phyloP scores from a whole-genome alignment of 2,113 vertebrate genomes.

The Aegithalos caudatus region DNA sequence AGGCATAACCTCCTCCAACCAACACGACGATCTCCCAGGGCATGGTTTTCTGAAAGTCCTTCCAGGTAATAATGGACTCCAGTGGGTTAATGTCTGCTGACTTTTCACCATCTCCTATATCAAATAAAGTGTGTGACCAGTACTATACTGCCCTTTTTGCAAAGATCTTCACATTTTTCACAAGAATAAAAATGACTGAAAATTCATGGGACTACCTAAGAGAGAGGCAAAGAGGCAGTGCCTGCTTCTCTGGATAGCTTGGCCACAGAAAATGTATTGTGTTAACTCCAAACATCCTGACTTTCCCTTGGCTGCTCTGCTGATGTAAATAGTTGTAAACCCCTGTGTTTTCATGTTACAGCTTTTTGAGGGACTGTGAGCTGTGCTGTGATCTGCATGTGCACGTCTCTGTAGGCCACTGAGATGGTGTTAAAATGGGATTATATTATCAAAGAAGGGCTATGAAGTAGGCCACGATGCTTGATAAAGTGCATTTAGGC shows the following conservation, averaged over 20 bases:
- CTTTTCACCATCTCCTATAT: conserved; percentile 49
- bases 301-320: neutral
- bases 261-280: neutral
- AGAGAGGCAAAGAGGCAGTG: neutral
- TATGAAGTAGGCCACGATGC: neutral
- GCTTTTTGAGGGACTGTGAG: neutral
- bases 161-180: neutral
- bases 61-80: conserved; percentile 95
- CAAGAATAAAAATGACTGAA: neutral
- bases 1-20: conserved; percentile 95
- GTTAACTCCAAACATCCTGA: neutral
- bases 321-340: neutral
- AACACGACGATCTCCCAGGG: conserved; percentile 98
- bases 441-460: neutral
- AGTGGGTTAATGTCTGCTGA: conserved; percentile 52
- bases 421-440: neutral
- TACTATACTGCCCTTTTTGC: neutral
- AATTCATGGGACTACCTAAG: neutral
- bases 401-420: neutral
- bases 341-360: neutral
- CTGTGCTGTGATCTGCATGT: neutral
- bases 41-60: conserved; percentile 98
- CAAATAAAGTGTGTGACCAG: neutral
- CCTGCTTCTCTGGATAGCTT: neutral
- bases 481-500: neutral